A percentile compares a stretch with the other conserved stretches of the same genome.
These are phyloP conservation scores for Limnephilus auricula DNA, from an alignment of 2,888 invertebrate species.

Conservation along the genomic window DNA sequence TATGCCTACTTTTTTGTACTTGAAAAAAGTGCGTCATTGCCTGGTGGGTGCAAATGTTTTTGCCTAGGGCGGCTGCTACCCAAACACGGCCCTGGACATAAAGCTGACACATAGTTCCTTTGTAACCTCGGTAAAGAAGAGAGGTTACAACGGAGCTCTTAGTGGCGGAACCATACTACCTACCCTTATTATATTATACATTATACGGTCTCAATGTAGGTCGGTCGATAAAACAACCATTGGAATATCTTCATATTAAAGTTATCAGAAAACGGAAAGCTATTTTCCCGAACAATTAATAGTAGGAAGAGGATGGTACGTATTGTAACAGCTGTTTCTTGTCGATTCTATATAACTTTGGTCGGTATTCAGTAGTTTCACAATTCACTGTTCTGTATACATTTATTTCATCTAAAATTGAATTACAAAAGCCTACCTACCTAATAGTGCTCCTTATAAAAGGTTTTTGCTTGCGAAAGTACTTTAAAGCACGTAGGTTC, in stretches of 20 bases:
- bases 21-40: too few species aligned
- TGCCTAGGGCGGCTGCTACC: too few species aligned
- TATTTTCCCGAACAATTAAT: background rate
- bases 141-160: background rate
- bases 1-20: too few species aligned
- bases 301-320: background rate
- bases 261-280: background rate
- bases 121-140: background rate
- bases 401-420: background rate
- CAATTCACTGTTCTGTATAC: background rate
- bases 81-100: too few species aligned
- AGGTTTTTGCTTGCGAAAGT: slow-evolving; percentile 15
- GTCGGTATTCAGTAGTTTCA: background rate
- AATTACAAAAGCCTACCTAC: background rate
- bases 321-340: background rate
- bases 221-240: background rate
- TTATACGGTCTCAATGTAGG: background rate
- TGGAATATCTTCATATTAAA: background rate
- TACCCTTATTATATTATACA: background rate
- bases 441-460: background rate
- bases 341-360: background rate
- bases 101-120: background rate
- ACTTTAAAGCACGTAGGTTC: slow-evolving; percentile 11
- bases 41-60: too few species aligned
- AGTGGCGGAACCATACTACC: background rate